Conservation (phyloP, 2,888 invertebrate genomes). For the Vesta saturnalis region DNA sequence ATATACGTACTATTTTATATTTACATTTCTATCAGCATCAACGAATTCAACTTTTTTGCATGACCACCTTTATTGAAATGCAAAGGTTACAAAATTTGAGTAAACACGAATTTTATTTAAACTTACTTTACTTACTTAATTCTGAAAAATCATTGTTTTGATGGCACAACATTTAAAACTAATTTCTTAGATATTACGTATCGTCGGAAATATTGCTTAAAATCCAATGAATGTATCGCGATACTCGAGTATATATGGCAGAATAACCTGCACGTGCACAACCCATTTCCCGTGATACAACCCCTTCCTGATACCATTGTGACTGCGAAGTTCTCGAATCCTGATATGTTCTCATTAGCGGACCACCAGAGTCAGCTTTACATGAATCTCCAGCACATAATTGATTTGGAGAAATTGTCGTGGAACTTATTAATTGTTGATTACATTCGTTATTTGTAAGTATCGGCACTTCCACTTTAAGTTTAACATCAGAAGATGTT, state of each 20-base stretch:
- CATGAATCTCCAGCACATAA: constrained; percentile 68
- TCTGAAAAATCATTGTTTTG: too few species aligned
- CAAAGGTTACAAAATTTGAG: too few species aligned
- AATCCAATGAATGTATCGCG: constrained; percentile 66
- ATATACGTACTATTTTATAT: too few species aligned
- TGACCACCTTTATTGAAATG: too few species aligned
- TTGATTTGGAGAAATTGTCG: constrained; percentile 59
- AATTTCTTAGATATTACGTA: too few species aligned
- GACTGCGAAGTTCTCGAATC: constrained; percentile 47
- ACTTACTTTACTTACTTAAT: too few species aligned
- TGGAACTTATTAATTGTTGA: constrained; percentile 34
- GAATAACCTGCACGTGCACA: constrained; percentile 62
- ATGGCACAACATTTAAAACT: too few species aligned
- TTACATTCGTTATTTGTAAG: neutral
- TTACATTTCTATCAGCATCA: too few species aligned
- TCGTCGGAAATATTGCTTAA: constrained; percentile 42
- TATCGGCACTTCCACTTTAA: constrained; percentile 12
- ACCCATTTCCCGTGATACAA: constrained; percentile 66
- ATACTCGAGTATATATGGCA: constrained; percentile 66
- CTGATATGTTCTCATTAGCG: constrained; percentile 61
- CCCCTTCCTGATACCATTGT: constrained; percentile 61
- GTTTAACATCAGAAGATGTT: neutral
- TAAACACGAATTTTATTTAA: too few species aligned
- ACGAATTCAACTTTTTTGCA: too few species aligned
- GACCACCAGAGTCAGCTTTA: constrained; percentile 67